Evolutionary conservation across 1,140 invertebrate species (phyloP).

Genomic region (Drosophila teissieri): DNA sequence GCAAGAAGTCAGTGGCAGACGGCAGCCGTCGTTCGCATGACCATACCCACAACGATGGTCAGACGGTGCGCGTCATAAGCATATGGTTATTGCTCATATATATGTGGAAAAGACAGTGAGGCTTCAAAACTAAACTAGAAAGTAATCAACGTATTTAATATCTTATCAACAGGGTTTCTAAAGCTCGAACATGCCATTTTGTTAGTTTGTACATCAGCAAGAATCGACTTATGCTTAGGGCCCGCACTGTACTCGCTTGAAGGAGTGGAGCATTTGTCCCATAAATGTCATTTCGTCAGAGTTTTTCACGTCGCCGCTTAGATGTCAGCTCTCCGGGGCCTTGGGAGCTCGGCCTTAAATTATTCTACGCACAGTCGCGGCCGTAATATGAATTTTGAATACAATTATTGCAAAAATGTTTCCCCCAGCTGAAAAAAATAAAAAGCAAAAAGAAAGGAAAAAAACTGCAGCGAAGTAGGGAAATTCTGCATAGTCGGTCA

Average conservation of each 20-base stretch:
- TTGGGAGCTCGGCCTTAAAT: constrained; percentile 57
- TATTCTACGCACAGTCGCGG: constrained; percentile 70
- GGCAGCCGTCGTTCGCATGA: constrained; percentile 53
- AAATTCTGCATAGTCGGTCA: constrained; percentile 70
- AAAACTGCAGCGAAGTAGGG: constrained; percentile 23
- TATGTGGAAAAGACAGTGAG: too few species aligned
- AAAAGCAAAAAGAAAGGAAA: constrained; percentile 1
- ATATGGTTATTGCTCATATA: background rate
- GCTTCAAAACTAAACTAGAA: too few species aligned
- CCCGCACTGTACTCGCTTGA: constrained; percentile 33
- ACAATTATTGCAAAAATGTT: constrained; percentile 76
- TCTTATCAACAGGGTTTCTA: too few species aligned
- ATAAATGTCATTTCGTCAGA: constrained; percentile 78
- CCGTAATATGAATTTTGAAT: constrained; percentile 81
- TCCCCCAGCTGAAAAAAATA: constrained; percentile 23
- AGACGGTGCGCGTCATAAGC: constrained; percentile 4
- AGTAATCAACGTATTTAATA: too few species aligned
- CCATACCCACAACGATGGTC: constrained; percentile 32
- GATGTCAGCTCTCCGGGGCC: constrained; percentile 57
- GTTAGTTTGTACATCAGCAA: background rate
- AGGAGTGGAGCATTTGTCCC: constrained; percentile 81
- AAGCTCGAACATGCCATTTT: too few species aligned
- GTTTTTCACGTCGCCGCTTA: constrained; percentile 71
- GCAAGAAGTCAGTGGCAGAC: constrained; percentile 22
- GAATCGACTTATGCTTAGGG: background rate